Evolutionary conservation across 2,113 vertebrate species (phyloP).

Genomic region (Garra rufa): DNA sequence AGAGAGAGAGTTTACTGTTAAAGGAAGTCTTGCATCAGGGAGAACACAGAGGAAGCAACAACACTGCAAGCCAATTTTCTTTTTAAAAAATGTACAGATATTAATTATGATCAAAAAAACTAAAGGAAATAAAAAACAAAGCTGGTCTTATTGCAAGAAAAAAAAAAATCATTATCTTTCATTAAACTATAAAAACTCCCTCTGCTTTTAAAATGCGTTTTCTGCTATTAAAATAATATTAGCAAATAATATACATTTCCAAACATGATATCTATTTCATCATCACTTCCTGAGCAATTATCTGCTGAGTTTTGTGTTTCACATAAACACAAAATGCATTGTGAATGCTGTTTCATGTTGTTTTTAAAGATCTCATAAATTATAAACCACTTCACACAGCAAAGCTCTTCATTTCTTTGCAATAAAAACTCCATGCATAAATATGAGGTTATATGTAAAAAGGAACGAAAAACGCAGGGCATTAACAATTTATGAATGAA

Average conservation of each 20-base stretch:
- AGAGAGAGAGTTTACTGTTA: too few relatives aligned
- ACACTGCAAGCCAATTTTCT: background rate
- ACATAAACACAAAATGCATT: background rate
- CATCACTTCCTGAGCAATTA: background rate
- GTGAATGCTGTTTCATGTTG: conserved; percentile 21
- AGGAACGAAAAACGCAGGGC: background rate
- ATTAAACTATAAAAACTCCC: background rate
- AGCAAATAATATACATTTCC: background rate
- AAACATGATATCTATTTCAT: background rate
- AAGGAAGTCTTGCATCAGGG: background rate
- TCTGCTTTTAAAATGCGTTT: background rate
- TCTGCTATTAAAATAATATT: background rate
- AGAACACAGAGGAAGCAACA: background rate
- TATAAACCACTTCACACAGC: background rate
- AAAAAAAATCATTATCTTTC: background rate
- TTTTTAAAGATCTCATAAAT: background rate
- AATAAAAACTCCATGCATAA: background rate
- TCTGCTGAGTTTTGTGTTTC: background rate
- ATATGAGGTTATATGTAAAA: background rate
- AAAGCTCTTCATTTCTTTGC: background rate
- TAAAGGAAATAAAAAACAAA: background rate
- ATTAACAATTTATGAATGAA: background rate
- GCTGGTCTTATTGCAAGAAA: background rate
- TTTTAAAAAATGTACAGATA: background rate
- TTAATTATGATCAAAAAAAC: background rate